Percentiles rank a stretch among this genome's conserved stretches.
Evolutionary conservation across 2,888 invertebrate genomes (phyloP).

Genomic region (Miltochrista miniata): DNA sequence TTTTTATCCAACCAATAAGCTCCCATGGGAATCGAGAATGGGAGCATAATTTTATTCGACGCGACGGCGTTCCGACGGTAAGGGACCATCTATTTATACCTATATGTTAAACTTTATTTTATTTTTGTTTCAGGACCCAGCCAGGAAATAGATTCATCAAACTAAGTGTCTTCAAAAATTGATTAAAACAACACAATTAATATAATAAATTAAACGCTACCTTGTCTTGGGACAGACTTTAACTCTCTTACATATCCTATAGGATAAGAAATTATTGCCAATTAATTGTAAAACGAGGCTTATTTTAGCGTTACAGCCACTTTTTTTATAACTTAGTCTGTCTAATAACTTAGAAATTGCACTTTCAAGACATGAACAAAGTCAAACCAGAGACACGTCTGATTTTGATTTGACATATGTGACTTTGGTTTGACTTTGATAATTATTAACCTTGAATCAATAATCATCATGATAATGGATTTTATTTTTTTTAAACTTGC

Average conservation of each 20-base stretch:
- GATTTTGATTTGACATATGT: no score
- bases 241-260: conserved; percentile 60
- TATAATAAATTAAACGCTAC: conserved; percentile 21
- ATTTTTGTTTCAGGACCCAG: conserved; percentile 59
- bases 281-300: conserved; percentile 52
- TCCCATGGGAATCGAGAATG: no score
- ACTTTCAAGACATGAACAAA: background rate
- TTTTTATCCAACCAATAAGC: no score
- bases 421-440: no score
- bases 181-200: conserved; percentile 25
- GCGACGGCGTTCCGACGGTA: no score
- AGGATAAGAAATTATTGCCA: conserved; percentile 45
- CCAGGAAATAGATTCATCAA: conserved; percentile 52
- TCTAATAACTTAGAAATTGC: background rate
- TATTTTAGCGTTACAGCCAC: conserved; percentile 50
- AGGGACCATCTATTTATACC: no score
- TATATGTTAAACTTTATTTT: no score
- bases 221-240: conserved; percentile 51
- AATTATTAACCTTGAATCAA: no score
- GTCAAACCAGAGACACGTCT: no score
- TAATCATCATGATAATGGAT: no score
- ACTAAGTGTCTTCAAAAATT: conserved; percentile 48
- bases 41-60: no score
- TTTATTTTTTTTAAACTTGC: no score
- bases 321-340: conserved; percentile 25